A percentile compares a stretch with the other conserved stretches of the same genome.
Conservation (phyloP, 2,888 invertebrate genomes). For the Nomada flava region DNA sequence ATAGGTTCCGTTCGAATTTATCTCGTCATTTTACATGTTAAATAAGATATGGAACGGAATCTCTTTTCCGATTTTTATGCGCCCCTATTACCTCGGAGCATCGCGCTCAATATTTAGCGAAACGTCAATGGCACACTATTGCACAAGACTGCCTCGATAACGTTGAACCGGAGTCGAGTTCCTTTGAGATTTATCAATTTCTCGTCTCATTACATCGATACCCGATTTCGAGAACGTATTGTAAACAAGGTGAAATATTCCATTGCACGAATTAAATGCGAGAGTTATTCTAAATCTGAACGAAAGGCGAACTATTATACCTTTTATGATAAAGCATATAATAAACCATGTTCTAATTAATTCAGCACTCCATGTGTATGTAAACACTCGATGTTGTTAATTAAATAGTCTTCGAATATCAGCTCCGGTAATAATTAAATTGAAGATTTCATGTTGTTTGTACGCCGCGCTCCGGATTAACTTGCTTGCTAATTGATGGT, state of each 20-base stretch:
- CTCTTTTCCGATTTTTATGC: background rate
- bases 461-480: too few relatives aligned
- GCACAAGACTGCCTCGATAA: background rate
- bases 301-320: too few relatives aligned
- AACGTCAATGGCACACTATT: slow-evolving; percentile 36
- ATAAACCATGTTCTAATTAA: too few relatives aligned
- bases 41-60: background rate
- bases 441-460: too few relatives aligned
- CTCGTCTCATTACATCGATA: background rate
- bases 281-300: too few relatives aligned
- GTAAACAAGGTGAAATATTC: background rate
- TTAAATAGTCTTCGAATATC: too few relatives aligned
- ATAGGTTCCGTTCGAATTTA: background rate
- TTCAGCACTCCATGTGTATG: too few relatives aligned
- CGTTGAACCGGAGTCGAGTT: background rate
- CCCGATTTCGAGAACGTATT: background rate
- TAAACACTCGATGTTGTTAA: too few relatives aligned
- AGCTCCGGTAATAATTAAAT: too few relatives aligned
- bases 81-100: slow-evolving; percentile 6
- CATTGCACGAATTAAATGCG: background rate
- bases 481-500: too few relatives aligned
- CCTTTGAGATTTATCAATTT: background rate
- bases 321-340: too few relatives aligned
- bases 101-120: slow-evolving; percentile 36
- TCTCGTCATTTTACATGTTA: slow-evolving; percentile 18